Percentiles rank a stretch among this genome's conserved stretches.
Evolutionary conservation across 2,888 invertebrate species (phyloP).

Genomic region (Scaptodrosophila latifasciaeformis): DNA sequence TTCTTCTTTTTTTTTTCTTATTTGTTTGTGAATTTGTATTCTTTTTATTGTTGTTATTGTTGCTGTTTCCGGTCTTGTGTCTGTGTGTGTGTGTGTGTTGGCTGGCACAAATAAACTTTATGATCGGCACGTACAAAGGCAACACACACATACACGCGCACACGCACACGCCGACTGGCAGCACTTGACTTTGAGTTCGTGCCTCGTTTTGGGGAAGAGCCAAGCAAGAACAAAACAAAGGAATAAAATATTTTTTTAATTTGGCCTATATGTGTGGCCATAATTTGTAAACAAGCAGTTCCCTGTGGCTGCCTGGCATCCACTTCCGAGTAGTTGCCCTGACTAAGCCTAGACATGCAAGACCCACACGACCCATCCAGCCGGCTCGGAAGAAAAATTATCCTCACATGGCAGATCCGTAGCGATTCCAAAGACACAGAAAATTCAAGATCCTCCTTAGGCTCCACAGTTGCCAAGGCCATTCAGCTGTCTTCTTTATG

Average conservation of each 20-base stretch:
- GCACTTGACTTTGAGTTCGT: conserved; percentile 26
- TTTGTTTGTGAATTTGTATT: conserved; percentile 50
- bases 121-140: conserved; percentile 57
- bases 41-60: conserved; percentile 42
- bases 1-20: conserved; percentile 58
- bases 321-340: conserved; percentile 4
- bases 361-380: no score
- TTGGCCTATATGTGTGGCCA: not conserved
- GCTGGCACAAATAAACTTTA: conserved; percentile 54
- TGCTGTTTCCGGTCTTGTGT: conserved; percentile 11
- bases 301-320: no score
- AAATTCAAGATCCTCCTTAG: no score
- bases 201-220: not conserved
- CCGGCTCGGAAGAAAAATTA: no score
- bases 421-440: no score
- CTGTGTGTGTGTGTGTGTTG: not conserved
- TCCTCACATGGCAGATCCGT: no score
- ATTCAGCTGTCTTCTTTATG: conserved; percentile 58
- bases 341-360: no score
- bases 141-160: conserved; percentile 12
- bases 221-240: not conserved
- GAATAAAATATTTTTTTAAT: not conserved
- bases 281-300: no score
- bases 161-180: not conserved
- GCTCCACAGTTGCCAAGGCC: conserved; percentile 68